A percentile compares a stretch with the other conserved stretches of the same genome.
phyloP scores from a whole-genome alignment of 2,113 vertebrate genomes.

The Muscicapa adusta region DNA sequence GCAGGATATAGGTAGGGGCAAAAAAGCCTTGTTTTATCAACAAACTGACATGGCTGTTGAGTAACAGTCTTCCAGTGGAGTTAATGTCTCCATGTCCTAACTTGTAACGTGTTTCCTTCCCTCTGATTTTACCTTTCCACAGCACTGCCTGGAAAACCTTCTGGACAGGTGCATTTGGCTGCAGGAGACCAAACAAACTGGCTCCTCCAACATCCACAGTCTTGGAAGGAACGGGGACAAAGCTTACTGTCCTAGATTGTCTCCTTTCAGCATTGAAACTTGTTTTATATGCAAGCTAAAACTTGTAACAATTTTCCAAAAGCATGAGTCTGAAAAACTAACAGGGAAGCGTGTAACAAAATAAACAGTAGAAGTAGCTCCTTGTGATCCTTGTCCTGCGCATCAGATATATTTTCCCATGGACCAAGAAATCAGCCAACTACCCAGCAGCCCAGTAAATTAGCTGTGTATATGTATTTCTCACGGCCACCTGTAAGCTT shows the following conservation, averaged over 20 bases:
- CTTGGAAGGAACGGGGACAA: not conserved
- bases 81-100: not conserved
- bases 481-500: not conserved
- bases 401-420: not conserved
- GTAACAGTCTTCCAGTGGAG: not conserved
- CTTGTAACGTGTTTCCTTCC: not conserved
- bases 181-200: not conserved
- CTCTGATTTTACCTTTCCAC: not conserved
- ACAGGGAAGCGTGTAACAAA: not conserved
- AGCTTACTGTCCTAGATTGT: not conserved
- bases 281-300: not conserved
- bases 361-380: not conserved
- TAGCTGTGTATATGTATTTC: not conserved
- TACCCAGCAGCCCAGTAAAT: not conserved
- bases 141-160: not conserved
- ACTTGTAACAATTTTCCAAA: not conserved
- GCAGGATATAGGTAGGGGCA: not conserved
- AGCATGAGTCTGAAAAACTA: not conserved
- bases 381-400: not conserved
- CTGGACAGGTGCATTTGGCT: not conserved
- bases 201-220: not conserved
- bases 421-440: not conserved
- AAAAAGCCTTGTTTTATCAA: not conserved
- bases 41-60: not conserved
- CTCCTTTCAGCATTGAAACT: not conserved